A percentile compares a stretch with the other conserved stretches of the same genome.
Conservation (phyloP, 2,888 invertebrate genomes). For the Cryptophagus acutangulus region DNA sequence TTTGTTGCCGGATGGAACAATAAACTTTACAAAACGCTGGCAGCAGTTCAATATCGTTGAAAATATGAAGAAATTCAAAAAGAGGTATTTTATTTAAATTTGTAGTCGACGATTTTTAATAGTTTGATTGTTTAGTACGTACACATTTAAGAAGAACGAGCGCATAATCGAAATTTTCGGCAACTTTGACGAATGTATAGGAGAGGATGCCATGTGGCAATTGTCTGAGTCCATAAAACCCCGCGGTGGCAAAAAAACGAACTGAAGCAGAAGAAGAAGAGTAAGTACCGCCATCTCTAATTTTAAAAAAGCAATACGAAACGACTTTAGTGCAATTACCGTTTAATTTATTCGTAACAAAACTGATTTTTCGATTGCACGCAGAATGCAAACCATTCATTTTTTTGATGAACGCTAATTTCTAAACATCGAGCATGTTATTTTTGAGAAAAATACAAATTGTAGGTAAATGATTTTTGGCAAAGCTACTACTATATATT, state of each 20-base stretch:
- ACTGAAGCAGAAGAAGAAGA: background rate
- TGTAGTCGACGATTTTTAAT: conserved; percentile 6
- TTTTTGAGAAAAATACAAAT: no score
- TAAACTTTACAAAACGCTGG: conserved; percentile 98
- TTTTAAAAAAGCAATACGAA: conserved; percentile 3
- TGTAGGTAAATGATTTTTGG: background rate
- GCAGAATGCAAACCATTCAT: background rate
- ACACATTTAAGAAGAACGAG: conserved; percentile 89
- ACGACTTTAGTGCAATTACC: conserved; percentile 6
- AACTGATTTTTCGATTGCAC: conserved; percentile 1
- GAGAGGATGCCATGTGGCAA: conserved; percentile 98
- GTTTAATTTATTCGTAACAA: background rate
- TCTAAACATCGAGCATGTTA: background rate
- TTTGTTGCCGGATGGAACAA: conserved; percentile 75
- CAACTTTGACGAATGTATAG: conserved; percentile 91
- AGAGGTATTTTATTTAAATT: conserved; percentile 61
- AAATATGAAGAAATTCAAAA: conserved; percentile 96
- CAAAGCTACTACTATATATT: conserved; percentile 1
- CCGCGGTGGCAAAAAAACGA: conserved; percentile 59
- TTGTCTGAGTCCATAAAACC: conserved; percentile 96
- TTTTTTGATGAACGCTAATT: background rate
- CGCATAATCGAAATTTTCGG: conserved; percentile 92
- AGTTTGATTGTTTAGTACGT: conserved; percentile 59
- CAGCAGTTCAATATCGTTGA: conserved; percentile 98
- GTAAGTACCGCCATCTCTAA: background rate